Conservation (phyloP, 2,797 vertebrate species). For the Amniataba percoides region DNA sequence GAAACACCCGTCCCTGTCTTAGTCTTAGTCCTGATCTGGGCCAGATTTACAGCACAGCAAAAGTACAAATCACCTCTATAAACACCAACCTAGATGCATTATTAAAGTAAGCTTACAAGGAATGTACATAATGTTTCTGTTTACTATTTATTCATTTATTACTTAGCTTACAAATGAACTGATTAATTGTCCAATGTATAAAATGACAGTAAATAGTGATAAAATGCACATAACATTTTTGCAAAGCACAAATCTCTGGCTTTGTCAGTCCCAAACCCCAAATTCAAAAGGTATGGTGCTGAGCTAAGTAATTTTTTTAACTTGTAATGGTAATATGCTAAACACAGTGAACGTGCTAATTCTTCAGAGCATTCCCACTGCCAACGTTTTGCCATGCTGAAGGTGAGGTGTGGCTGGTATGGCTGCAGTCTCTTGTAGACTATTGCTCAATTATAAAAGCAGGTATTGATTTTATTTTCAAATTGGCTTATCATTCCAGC, state of each 20-base stretch:
- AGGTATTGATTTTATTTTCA: not conserved
- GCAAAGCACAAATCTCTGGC: not conserved
- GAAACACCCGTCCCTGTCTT: slow-evolving; percentile 51
- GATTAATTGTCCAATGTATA: not conserved
- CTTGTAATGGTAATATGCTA: no score
- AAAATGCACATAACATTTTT: not conserved
- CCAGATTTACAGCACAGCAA: slow-evolving; percentile 21
- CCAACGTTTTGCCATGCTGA: not conserved
- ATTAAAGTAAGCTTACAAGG: not conserved
- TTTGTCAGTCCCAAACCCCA: not conserved
- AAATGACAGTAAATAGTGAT: not conserved
- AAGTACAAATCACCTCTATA: not conserved
- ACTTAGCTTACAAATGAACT: slow-evolving; percentile 1
- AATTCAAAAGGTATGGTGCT: not conserved
- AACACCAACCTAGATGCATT: not conserved
- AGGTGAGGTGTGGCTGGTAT: no score
- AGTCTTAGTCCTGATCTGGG: slow-evolving; percentile 49
- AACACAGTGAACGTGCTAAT: not conserved
- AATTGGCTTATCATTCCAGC: not conserved
- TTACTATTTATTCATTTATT: not conserved
- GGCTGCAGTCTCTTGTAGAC: not conserved
- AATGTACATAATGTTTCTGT: not conserved
- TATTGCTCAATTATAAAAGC: not conserved
- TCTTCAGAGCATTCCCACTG: not conserved
- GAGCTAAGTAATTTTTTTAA: not conserved